These are phyloP conservation scores for Rallus crepitans DNA, from an alignment of 2,797 vertebrate species.

Conservation along the genomic window DNA sequence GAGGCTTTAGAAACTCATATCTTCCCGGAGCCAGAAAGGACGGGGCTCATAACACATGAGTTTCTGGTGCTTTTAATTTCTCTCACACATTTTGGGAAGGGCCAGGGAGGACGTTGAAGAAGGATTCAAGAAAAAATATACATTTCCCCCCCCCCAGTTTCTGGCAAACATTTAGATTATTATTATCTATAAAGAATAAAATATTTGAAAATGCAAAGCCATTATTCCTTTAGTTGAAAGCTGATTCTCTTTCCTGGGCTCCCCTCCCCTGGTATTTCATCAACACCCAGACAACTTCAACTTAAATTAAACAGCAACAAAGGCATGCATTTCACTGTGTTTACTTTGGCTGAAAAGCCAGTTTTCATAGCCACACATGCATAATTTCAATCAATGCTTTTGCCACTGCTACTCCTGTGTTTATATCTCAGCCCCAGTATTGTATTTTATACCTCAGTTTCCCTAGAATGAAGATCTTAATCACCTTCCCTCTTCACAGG, in stretches of 20 bases:
- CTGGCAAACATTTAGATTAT: neutral
- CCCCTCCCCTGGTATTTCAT: neutral
- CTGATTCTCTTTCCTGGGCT: neutral
- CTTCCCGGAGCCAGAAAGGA: neutral
- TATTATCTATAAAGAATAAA: neutral
- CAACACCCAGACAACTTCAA: neutral
- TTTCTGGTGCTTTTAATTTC: slow-evolving; percentile 7
- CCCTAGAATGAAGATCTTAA: neutral
- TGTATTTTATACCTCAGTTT: neutral
- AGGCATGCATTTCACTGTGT: neutral
- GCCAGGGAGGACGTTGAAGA: neutral
- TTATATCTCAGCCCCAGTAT: neutral
- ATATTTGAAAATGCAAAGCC: neutral
- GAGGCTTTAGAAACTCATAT: neutral
- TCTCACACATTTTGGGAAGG: neutral
- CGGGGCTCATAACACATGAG: fast-evolving
- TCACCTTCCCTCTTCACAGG: neutral
- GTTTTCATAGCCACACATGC: neutral
- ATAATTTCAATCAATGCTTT: neutral
- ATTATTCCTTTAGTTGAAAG: neutral
- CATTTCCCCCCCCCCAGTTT: neutral
- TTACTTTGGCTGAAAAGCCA: neutral
- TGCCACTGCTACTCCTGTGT: neutral
- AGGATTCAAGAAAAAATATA: neutral
- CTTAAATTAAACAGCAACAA: neutral